These are phyloP conservation scores for Amphipyra tragopoginis DNA, from an alignment of 2,888 invertebrate species.

Conservation along the genomic window DNA sequence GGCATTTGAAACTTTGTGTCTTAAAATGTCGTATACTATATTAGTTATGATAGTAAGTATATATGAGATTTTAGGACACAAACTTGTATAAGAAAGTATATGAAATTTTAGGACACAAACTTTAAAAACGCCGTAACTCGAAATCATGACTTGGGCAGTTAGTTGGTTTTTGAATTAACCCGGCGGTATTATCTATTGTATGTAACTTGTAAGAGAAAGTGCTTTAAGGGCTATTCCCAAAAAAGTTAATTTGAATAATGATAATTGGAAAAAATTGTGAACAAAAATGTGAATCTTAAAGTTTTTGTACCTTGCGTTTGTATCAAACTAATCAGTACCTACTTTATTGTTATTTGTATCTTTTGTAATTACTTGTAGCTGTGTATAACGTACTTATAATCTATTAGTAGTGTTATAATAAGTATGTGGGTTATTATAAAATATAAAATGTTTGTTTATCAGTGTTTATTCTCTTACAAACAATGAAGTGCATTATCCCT, in stretches of 20 bases:
- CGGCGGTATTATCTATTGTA: not conserved
- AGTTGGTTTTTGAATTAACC: no score
- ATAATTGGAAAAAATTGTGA: not conserved
- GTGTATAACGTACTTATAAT: no score
- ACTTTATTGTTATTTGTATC: conserved; percentile 5
- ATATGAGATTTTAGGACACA: no score
- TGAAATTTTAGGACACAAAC: no score
- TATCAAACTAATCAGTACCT: conserved; percentile 36
- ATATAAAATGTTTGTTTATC: conserved; percentile 8
- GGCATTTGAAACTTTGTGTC: no score
- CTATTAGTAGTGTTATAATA: not conserved
- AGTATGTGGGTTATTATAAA: conserved; percentile 3
- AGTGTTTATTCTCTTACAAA: not conserved
- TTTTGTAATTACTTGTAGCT: not conserved
- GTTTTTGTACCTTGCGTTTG: conserved; percentile 26
- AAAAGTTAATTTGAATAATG: conserved; percentile 7
- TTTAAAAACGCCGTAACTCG: no score
- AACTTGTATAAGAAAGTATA: no score
- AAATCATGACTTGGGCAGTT: no score
- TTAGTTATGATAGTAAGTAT: no score
- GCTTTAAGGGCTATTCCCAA: conserved; percentile 1
- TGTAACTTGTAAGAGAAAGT: conserved; percentile 2
- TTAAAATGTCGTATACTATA: no score
- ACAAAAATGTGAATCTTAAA: no score
- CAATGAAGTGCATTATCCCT: no score